phyloP scores from a whole-genome alignment of 2,113 vertebrate genomes.

The Brachyistius frenatus region DNA sequence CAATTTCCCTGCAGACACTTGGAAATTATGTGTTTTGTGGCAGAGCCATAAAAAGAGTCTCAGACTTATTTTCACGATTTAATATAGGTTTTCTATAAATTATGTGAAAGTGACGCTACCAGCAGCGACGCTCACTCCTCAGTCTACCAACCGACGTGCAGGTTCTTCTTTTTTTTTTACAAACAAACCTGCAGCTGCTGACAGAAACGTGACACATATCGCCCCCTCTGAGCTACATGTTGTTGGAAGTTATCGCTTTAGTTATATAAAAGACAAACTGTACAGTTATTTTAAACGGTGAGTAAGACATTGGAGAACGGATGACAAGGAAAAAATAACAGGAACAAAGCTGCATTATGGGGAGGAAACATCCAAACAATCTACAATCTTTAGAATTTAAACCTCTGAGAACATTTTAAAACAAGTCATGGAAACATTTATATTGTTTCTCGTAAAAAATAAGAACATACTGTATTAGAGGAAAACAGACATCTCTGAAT shows the following conservation, averaged over 20 bases:
- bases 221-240: too few species aligned
- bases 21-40: background rate
- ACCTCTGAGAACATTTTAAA: too few species aligned
- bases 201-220: background rate
- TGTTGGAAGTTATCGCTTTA: background rate
- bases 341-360: too few species aligned
- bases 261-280: background rate
- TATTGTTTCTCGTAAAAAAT: too few species aligned
- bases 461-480: too few species aligned
- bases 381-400: too few species aligned
- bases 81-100: slow-evolving; percentile 1
- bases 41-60: background rate
- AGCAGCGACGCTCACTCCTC: background rate
- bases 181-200: slow-evolving; percentile 17
- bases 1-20: background rate
- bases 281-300: too few species aligned
- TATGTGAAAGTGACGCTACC: background rate
- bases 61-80: background rate
- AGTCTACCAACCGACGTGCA: background rate
- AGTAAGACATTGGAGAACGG: too few species aligned
- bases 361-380: too few species aligned
- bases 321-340: too few species aligned
- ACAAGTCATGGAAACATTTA: too few species aligned
- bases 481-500: background rate
- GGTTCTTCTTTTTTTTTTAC: slow-evolving; percentile 16